These are phyloP conservation scores for Erethizon dorsatum DNA, from an alignment of 2,797 vertebrate genomes.

Conservation along the genomic window DNA sequence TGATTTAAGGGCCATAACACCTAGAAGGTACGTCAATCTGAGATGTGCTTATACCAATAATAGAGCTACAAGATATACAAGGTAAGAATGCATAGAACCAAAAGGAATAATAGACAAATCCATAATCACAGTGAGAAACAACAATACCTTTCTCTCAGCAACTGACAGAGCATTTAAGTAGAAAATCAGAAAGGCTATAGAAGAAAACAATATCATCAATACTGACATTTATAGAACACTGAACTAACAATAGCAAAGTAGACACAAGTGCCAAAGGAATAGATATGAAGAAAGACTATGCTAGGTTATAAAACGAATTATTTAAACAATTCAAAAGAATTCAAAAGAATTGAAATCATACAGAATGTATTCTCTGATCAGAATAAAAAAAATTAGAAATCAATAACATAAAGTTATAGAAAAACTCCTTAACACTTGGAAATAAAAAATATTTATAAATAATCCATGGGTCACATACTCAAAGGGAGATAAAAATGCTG, in stretches of 20 bases:
- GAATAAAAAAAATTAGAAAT: conserved; percentile 10
- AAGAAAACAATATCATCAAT: conserved; percentile 33
- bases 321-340: background rate
- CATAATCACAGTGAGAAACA: background rate
- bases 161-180: background rate
- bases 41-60: background rate
- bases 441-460: conserved; percentile 25
- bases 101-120: conserved; percentile 27
- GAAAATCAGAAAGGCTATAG: conserved; percentile 44
- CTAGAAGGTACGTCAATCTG: background rate
- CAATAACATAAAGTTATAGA: background rate
- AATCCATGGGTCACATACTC: conserved; percentile 29
- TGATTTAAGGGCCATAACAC: background rate
- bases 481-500: background rate
- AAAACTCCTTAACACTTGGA: conserved; percentile 7
- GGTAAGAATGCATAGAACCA: background rate
- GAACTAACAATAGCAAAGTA: background rate
- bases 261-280: background rate
- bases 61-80: background rate
- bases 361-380: background rate
- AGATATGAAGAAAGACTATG: conserved; percentile 10
- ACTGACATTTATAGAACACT: background rate
- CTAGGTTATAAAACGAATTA: background rate
- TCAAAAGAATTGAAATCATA: conserved; percentile 13
- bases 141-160: background rate